These are phyloP conservation scores for Chlorodrepanis virens DNA, from an alignment of 2,113 vertebrate species.

Conservation along the genomic window DNA sequence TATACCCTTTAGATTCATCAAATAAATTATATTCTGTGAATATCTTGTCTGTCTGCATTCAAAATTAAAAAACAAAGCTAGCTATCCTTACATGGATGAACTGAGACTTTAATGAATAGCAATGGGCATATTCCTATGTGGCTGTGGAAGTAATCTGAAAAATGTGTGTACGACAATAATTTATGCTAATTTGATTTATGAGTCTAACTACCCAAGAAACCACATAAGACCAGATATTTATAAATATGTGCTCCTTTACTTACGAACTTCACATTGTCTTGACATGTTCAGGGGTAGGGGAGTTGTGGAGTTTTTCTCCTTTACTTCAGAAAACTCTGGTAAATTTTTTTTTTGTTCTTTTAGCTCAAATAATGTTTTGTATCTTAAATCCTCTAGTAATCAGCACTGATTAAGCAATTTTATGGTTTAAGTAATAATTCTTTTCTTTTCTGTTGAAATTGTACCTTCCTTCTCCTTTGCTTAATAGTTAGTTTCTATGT, in stretches of 20 bases:
- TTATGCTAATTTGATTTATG: conserved; percentile 7
- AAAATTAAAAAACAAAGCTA: background rate
- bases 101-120: background rate
- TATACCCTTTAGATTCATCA: background rate
- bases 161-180: background rate
- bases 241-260: background rate
- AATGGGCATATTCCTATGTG: background rate
- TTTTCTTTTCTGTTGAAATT: background rate
- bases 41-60: background rate
- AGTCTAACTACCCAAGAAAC: background rate
- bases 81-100: background rate
- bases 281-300: accelerated
- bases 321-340: background rate
- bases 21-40: background rate
- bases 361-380: background rate
- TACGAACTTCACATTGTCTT: background rate
- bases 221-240: background rate
- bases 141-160: background rate
- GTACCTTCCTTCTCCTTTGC: background rate
- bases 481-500: background rate
- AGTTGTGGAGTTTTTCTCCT: background rate
- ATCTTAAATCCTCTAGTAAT: background rate
- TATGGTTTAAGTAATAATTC: background rate
- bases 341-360: conserved; percentile 7
- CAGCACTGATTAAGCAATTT: background rate